Evolutionary conservation across 2,797 vertebrate species (phyloP).

Genomic region (Mionectes olivaceus): DNA sequence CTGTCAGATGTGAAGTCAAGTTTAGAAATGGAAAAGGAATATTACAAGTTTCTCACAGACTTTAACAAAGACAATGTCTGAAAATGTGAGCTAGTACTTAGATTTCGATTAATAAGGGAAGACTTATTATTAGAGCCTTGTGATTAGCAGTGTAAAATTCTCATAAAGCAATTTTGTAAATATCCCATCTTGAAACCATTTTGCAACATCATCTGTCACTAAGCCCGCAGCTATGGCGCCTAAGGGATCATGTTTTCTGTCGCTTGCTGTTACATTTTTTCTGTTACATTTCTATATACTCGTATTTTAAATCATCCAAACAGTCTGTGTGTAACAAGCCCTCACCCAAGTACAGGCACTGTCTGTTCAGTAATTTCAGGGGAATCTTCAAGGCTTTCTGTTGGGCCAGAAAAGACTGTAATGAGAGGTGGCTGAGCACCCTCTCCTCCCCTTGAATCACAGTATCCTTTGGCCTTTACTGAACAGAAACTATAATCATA

Average conservation of each 20-base stretch:
- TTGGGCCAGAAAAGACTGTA: not conserved
- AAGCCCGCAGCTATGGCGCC: slow-evolving; percentile 62
- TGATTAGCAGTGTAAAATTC: slow-evolving; percentile 68
- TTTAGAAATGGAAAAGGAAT: slow-evolving; percentile 54
- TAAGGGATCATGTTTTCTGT: slow-evolving; percentile 67
- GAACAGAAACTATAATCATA: slow-evolving; percentile 3
- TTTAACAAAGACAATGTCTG: slow-evolving; percentile 41
- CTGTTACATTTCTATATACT: slow-evolving; percentile 32
- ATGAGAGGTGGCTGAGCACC: not conserved
- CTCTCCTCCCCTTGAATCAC: not conserved
- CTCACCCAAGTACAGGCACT: not conserved
- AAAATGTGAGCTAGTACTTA: slow-evolving; percentile 59
- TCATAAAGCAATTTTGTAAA: slow-evolving; percentile 72
- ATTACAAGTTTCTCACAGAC: slow-evolving; percentile 45
- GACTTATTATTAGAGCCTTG: slow-evolving; percentile 66
- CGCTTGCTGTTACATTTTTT: slow-evolving; percentile 12
- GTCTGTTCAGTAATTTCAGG: not conserved
- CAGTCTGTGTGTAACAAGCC: not conserved
- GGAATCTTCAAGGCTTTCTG: slow-evolving; percentile 1
- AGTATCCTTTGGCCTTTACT: not conserved
- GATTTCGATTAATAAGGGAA: slow-evolving; percentile 71
- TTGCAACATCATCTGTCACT: slow-evolving; percentile 58
- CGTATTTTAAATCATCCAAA: slow-evolving; percentile 50
- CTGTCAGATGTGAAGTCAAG: not conserved
- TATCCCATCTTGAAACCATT: slow-evolving; percentile 48